Base-by-base conservation (phyloP, 2,113 vertebrate species). In the Scortum barcoo region DNA sequence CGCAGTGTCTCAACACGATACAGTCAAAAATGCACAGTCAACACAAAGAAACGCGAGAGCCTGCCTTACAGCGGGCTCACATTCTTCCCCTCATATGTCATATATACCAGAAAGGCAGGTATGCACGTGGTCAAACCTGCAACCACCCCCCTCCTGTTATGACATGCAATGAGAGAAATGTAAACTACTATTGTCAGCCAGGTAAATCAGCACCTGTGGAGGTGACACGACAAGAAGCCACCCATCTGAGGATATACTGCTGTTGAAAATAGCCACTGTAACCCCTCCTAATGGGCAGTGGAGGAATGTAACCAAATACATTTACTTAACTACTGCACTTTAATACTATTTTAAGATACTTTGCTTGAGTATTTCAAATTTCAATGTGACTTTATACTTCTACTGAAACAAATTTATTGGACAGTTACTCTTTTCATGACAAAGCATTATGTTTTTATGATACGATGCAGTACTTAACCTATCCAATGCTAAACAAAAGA, bases 91-190 rank as follows among this genome's bases (percentile, higher is more conserved):
- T 30, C 5, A 17, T 1, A 7, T 7, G n/a, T 78, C 19, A 53
- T n/a, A 14, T 2, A 7, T 13, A 36, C 20, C 1, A 20, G 22
- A 60, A 40, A 66, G 46, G 24, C 66, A 81, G 58, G 46, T 65
- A 86, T 81, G 46, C 60, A 86, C 79, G 76, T 40, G 40, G 74
- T 70, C 79, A 62, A 48, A 88, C 88, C 17, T 72, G 80, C 51
- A 62, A 51, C 10, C 42, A 54, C 40, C 30, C 44, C 17, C 56
- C 72, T 36, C 6, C n/a, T 48, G 5, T 38, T 20, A 48, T 38
- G 36, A 24, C 2, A 24, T 9, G 33, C 24, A 54, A 2, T 56
- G 28, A 63, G 16, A 81, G 19, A 38, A 70, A 86, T 80, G 58
- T 30, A 24, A 71, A 72, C 20, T 7, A 72, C 10, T 62, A 53